phyloP scores from a whole-genome alignment of 2,888 invertebrate species.

The Callinectes sapidus region DNA sequence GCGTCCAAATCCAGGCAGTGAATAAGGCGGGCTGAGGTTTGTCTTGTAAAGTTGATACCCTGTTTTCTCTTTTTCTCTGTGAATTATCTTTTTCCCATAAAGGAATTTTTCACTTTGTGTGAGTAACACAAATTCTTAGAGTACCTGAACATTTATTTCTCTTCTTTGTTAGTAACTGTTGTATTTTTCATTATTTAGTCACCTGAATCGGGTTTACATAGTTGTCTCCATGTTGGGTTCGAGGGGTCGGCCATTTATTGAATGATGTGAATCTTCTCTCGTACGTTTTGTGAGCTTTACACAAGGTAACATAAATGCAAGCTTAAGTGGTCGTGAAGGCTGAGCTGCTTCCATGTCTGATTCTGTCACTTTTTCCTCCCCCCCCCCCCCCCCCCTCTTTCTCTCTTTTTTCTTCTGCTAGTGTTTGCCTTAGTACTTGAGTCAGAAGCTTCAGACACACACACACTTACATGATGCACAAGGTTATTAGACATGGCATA shows the following conservation, averaged over 20 bases:
- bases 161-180: conserved; percentile 23
- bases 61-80: conserved; percentile 11
- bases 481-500: conserved; percentile 36
- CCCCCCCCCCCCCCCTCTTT: too few species aligned
- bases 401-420: conserved; percentile 1
- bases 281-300: conserved; percentile 51
- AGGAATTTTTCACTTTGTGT: conserved; percentile 39
- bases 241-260: conserved; percentile 29
- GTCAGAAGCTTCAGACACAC: conserved; percentile 7
- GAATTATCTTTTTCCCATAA: conserved; percentile 19
- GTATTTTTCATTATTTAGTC: conserved; percentile 17
- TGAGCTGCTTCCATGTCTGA: conserved; percentile 54
- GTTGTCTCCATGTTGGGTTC: conserved; percentile 21
- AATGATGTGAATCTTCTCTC: conserved; percentile 44
- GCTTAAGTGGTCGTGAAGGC: conserved; percentile 54
- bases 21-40: conserved; percentile 42
- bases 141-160: conserved; percentile 62
- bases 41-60: conserved; percentile 33
- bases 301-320: conserved; percentile 47
- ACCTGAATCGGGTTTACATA: neutral
- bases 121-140: conserved; percentile 47
- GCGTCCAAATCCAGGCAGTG: conserved; percentile 50
- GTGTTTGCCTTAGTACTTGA: conserved; percentile 11
- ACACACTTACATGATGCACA: conserved; percentile 4
- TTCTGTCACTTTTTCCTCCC: neutral